Evolutionary conservation across 2,888 invertebrate genomes (phyloP).

Genomic region (Drosophila siamana): DNA sequence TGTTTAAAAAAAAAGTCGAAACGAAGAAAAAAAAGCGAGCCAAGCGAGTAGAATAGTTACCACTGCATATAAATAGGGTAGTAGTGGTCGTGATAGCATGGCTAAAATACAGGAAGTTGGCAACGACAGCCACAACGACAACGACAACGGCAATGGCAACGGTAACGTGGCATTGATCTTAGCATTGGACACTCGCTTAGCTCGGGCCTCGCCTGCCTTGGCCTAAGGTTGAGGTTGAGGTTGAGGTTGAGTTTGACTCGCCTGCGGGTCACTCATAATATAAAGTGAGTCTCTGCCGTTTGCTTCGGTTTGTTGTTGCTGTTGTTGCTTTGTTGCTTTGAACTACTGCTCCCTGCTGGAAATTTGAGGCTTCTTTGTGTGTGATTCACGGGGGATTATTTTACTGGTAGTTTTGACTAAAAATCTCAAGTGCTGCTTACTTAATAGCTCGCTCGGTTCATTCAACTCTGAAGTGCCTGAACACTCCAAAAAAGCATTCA

Average conservation of each 20-base stretch:
- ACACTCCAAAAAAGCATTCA: slow-evolving; percentile 18
- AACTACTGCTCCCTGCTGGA: slow-evolving; percentile 33
- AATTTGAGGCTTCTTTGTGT: slow-evolving; percentile 39
- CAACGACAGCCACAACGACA: too few relatives aligned
- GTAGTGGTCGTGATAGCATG: slow-evolving; percentile 59
- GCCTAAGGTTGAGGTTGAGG: slow-evolving; percentile 63
- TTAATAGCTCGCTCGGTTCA: slow-evolving; percentile 39
- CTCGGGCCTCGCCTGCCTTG: slow-evolving; percentile 1
- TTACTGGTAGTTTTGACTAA: slow-evolving; percentile 24
- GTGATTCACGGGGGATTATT: slow-evolving; percentile 29
- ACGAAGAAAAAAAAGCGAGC: slow-evolving; percentile 21
- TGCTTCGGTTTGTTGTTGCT: too few relatives aligned
- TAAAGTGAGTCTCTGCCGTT: slow-evolving; percentile 55
- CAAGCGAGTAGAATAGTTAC: slow-evolving; percentile 26
- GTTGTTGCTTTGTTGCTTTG: slow-evolving; percentile 32
- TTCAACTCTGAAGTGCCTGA: slow-evolving; percentile 49
- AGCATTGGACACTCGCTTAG: slow-evolving; percentile 65
- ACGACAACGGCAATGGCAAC: slow-evolving; percentile 12
- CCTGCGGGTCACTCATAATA: slow-evolving; percentile 67
- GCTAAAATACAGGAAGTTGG: slow-evolving; percentile 69
- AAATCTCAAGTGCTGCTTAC: slow-evolving; percentile 55
- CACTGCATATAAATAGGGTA: slow-evolving; percentile 68
- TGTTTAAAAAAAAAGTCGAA: slow-evolving; percentile 62
- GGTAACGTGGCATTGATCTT: slow-evolving; percentile 74
- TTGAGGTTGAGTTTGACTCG: slow-evolving; percentile 45